Conservation (phyloP, 2,888 invertebrate species). For the Alloplasta piceator region DNA sequence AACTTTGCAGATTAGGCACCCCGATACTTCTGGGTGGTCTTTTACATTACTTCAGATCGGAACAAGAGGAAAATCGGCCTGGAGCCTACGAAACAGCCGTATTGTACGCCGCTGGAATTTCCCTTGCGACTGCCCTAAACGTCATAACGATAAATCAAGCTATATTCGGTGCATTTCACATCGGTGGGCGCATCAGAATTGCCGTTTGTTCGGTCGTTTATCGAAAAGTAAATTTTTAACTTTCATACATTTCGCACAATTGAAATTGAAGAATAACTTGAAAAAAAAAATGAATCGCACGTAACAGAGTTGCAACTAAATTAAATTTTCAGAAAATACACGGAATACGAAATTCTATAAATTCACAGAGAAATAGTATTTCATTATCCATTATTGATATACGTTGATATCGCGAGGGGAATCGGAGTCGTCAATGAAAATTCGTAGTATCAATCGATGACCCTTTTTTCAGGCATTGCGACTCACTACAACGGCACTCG, state of each 20-base stretch:
- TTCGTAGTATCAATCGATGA: too few species aligned
- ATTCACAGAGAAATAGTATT: too few species aligned
- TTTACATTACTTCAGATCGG: slow-evolving; percentile 86
- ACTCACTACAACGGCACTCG: slow-evolving; percentile 88
- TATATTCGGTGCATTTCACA: slow-evolving; percentile 88
- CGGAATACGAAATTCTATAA: too few species aligned
- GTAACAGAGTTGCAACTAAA: too few species aligned
- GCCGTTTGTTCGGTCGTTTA: slow-evolving; percentile 93
- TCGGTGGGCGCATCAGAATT: slow-evolving; percentile 92
- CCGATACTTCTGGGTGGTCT: slow-evolving; percentile 88
- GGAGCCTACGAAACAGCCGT: slow-evolving; percentile 75
- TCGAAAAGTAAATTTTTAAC: slow-evolving; percentile 87
- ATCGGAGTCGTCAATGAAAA: too few species aligned
- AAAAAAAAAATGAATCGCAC: background rate
- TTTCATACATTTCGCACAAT: background rate
- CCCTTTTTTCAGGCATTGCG: slow-evolving; percentile 84
- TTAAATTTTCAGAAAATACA: too few species aligned
- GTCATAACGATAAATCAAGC: slow-evolving; percentile 88
- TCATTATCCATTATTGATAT: too few species aligned
- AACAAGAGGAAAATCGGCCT: slow-evolving; percentile 54
- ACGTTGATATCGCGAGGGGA: too few species aligned
- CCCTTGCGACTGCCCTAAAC: slow-evolving; percentile 80
- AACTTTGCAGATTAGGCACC: slow-evolving; percentile 85
- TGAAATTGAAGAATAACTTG: background rate
- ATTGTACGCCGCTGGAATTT: slow-evolving; percentile 79